These are phyloP conservation scores for Drosophila melanosoma DNA, from an alignment of 2,888 invertebrate species.

Conservation along the genomic window DNA sequence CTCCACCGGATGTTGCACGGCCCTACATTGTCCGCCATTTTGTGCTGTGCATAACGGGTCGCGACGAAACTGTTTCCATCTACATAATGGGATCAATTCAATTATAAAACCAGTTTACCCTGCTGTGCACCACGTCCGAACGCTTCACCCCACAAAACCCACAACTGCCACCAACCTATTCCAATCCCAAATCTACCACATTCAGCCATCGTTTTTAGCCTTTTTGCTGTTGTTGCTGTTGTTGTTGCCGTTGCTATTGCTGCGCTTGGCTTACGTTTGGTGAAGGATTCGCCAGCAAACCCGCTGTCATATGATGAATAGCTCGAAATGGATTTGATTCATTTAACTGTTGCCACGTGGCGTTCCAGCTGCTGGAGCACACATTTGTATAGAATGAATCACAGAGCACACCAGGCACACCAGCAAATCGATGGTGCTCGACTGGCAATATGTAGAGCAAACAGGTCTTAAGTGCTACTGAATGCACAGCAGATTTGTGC, in stretches of 20 bases:
- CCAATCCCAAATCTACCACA: conserved; percentile 54
- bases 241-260: conserved; percentile 15
- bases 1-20: conserved; percentile 59
- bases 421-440: background rate
- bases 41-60: conserved; percentile 46
- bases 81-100: conserved; percentile 78
- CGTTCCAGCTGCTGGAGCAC: conserved; percentile 21
- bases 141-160: conserved; percentile 23
- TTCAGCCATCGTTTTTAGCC: conserved; percentile 32
- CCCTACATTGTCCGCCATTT: conserved; percentile 63
- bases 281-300: conserved; percentile 19
- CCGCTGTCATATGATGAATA: conserved; percentile 74
- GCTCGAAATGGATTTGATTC: conserved; percentile 75
- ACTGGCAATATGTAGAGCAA: conserved; percentile 1
- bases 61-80: conserved; percentile 65
- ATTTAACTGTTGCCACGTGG: conserved; percentile 66
- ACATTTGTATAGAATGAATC: conserved; percentile 55
- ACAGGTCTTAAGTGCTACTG: background rate
- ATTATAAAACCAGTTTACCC: conserved; percentile 73
- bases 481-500: background rate
- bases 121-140: conserved; percentile 31
- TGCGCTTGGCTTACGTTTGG: conserved; percentile 34
- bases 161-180: conserved; percentile 30
- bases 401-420: conserved; percentile 14
- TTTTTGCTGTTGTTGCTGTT: conserved; percentile 14